Evolutionary conservation across 2,113 vertebrate species (phyloP).

Genomic region (Petroica traversi): DNA sequence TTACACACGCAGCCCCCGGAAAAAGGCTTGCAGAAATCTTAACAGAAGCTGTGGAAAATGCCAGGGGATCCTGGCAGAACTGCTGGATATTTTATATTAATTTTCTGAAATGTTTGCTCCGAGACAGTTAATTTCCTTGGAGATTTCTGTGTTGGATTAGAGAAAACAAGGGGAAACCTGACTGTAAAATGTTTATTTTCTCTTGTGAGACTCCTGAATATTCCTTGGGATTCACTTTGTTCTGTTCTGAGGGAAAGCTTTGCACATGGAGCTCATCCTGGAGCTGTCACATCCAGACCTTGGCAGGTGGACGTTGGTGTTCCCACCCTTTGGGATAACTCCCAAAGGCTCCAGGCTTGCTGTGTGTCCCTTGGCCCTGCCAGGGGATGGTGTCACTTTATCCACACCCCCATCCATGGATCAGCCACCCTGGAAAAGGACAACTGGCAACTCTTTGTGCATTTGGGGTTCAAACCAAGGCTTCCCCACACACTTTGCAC

Average conservation of each 20-base stretch:
- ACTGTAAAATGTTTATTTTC: not conserved
- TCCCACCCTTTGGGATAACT: not conserved
- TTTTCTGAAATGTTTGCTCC: not conserved
- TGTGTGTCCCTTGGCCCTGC: not conserved
- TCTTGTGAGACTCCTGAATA: not conserved
- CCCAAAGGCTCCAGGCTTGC: not conserved
- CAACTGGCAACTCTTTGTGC: slow-evolving; percentile 16
- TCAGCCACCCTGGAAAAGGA: not conserved
- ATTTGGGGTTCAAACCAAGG: not conserved
- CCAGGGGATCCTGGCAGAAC: not conserved
- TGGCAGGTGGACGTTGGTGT: not conserved
- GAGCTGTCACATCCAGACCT: not conserved
- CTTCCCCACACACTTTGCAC: not conserved
- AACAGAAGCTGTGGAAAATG: not conserved
- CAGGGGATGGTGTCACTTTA: not conserved
- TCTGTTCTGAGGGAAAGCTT: not conserved
- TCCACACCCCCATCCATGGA: not conserved
- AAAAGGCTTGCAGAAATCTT: not conserved
- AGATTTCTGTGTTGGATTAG: not conserved
- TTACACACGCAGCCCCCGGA: not conserved
- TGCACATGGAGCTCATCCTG: not conserved
- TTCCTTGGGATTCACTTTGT: not conserved
- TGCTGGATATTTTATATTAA: not conserved
- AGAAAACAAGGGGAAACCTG: not conserved
- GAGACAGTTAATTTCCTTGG: not conserved